Conservation (phyloP, 2,888 invertebrate genomes). For the Catocala nupta region DNA sequence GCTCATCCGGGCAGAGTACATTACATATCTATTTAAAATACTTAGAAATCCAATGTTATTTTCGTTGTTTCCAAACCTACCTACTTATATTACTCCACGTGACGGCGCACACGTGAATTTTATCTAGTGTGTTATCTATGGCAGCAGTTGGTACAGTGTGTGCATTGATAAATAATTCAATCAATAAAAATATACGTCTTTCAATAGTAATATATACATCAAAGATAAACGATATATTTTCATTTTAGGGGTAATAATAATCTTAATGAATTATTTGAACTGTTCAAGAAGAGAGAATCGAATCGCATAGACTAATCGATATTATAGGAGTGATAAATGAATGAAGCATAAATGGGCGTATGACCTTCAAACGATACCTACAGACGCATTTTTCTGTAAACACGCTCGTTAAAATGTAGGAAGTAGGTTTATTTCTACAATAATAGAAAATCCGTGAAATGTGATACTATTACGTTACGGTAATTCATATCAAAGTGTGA, state of each 20-base stretch:
- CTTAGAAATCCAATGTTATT: background rate
- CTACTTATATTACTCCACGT: background rate
- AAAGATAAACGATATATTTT: too few relatives aligned
- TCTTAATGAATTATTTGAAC: too few relatives aligned
- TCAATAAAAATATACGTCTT: background rate
- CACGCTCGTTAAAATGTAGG: constrained; percentile 2
- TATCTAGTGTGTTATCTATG: constrained; percentile 4
- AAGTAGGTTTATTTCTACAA: background rate
- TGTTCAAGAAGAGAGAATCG: too few relatives aligned
- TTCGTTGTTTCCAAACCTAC: background rate
- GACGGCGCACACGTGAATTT: constrained; percentile 8
- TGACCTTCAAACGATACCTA: background rate
- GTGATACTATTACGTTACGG: constrained; percentile 1
- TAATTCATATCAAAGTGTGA: background rate
- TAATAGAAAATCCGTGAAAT: background rate
- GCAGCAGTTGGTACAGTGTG: background rate
- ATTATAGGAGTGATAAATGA: background rate
- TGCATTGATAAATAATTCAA: background rate
- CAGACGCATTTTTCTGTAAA: constrained; percentile 3
- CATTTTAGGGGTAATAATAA: too few relatives aligned
- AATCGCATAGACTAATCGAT: too few relatives aligned
- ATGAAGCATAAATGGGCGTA: background rate
- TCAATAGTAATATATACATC: too few relatives aligned
- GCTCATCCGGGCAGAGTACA: too few relatives aligned
- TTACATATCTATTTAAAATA: background rate